These are phyloP conservation scores for Condylura cristata DNA, from an alignment of 2,113 vertebrate species.

Conservation along the genomic window DNA sequence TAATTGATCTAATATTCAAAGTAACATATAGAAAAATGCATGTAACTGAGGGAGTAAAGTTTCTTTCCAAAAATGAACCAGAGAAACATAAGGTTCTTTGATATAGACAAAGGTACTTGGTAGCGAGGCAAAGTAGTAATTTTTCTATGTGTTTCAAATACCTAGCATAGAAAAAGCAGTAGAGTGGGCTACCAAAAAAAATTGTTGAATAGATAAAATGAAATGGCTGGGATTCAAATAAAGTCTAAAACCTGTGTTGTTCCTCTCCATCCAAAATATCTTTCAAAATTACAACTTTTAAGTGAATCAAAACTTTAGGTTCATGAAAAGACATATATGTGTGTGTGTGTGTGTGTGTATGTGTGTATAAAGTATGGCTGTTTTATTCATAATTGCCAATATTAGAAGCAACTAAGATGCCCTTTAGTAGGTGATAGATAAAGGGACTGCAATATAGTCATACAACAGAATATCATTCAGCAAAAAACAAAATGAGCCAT, in stretches of 20 bases:
- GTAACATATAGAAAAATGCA: background rate
- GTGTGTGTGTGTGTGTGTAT: too few species aligned
- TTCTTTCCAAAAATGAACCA: background rate
- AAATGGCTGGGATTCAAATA: background rate
- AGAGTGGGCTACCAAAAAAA: background rate
- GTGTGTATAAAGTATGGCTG: background rate
- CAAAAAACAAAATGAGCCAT: background rate
- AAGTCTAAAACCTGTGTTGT: background rate
- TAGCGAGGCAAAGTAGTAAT: background rate
- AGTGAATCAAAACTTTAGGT: background rate
- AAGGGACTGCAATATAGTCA: background rate
- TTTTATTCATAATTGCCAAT: background rate
- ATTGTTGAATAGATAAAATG: background rate
- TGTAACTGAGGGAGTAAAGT: background rate
- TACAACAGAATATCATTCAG: background rate
- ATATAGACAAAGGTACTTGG: background rate
- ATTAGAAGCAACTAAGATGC: background rate
- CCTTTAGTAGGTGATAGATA: background rate
- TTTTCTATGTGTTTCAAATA: background rate
- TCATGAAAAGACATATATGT: background rate
- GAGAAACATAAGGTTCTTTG: background rate
- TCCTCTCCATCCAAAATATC: background rate
- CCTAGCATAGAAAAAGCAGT: background rate
- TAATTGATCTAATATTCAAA: slow-evolving; percentile 14
- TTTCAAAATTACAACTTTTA: background rate